phyloP scores from a whole-genome alignment of 2,113 vertebrate species.

The Mormyrus iriodes region DNA sequence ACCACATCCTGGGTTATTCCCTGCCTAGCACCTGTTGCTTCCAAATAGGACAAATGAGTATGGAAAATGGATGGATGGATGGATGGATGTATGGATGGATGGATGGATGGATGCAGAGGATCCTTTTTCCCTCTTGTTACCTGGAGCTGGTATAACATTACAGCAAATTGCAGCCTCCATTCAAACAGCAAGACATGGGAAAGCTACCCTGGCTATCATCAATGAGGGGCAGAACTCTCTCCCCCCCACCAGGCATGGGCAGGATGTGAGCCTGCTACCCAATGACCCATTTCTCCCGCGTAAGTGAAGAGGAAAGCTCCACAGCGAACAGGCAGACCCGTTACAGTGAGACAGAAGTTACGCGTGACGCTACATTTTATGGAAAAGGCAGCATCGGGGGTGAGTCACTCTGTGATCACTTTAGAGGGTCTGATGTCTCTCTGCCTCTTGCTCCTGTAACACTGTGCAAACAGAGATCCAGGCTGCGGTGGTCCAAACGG shows the following conservation, averaged over 20 bases:
- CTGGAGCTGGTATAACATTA: not conserved
- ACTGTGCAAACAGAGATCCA: not conserved
- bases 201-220: not conserved
- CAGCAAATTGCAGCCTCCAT: not conserved
- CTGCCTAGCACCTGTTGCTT: not conserved
- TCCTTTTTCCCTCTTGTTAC: not conserved
- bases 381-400: not conserved
- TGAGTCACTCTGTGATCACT: not conserved
- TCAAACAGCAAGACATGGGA: not conserved
- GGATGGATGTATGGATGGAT: too few species aligned
- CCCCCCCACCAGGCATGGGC: not conserved
- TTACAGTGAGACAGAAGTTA: not conserved
- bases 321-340: not conserved
- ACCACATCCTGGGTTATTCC: not conserved
- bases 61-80: too few species aligned
- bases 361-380: not conserved
- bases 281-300: not conserved
- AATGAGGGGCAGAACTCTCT: not conserved
- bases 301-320: not conserved
- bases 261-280: not conserved
- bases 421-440: not conserved
- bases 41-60: not conserved
- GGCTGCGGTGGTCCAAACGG: not conserved
- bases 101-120: not conserved
- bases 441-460: not conserved